Base-by-base conservation (phyloP, 2,888 invertebrate genomes). In the Sarcophaga rosellei region DNA sequence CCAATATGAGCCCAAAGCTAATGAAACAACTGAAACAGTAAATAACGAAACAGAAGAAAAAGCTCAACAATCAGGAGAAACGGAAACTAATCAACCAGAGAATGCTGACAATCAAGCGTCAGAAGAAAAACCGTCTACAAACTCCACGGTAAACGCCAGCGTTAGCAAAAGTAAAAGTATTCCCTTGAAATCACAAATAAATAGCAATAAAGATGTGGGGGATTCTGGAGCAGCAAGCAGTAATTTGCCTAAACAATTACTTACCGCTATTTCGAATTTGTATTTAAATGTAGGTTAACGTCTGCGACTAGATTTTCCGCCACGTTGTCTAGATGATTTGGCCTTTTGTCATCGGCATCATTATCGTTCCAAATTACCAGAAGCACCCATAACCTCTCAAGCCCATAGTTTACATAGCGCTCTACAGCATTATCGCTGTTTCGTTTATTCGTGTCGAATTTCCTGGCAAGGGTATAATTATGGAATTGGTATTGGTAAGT, bases 231-330 rank as follows among this genome's bases (percentile, higher is more conserved):
- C 76, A 10, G 25, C 53, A 15, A 45, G 65, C 12, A 69, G 59
- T 10, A 84, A 87, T 70, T 81, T 89, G 17, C 90, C 89, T n/a
- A 88, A 88, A 63, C 90, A 91, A 78, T 72, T 92, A 15, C 89
- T 90, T 11, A 89, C 89, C 0, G 87, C 92, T 0, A 90, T 93
- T 5, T 93, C 93, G 0, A 91, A 90, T 73, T 86, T 91, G 57
- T 93, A 92, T 81, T 89, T 92, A 78, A 89, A 91, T 35, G 91
- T 90, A 5, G 89, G 90, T 8, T 82, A 89, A 10, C 91, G 93
- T 3, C 81, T 93, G 35, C 90, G 91, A 3, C 80, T 91, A 3
- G 89, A 90, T 3, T 89, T 88, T 72, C 89, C 90, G 3, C 91
- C 93, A 10, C 89, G 89, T 10, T 93, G 93, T 62, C 89, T 92